Evolutionary conservation across 2,888 invertebrate species (phyloP).

Genomic region (Choreutis nemorana): DNA sequence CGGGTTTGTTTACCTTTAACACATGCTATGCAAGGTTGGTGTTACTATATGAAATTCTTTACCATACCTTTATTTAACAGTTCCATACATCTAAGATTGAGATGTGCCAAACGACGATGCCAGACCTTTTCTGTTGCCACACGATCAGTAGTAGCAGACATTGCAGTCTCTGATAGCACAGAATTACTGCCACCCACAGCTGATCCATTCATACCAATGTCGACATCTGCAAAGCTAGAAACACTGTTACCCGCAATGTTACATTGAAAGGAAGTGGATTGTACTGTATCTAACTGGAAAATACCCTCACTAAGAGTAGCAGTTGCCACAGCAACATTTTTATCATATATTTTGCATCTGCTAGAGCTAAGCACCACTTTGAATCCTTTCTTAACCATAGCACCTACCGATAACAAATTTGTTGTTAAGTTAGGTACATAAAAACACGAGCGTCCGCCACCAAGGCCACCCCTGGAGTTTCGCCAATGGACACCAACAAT

Average conservation of each 20-base stretch:
- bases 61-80: slow-evolving; percentile 10
- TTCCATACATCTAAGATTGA: slow-evolving; percentile 9
- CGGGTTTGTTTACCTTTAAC: slow-evolving; percentile 10
- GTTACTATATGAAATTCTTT: slow-evolving; percentile 8
- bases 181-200: no score
- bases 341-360: slow-evolving; percentile 8
- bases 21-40: slow-evolving; percentile 9
- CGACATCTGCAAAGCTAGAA: no score
- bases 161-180: no score
- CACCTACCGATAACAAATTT: slow-evolving; percentile 10
- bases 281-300: slow-evolving; percentile 9
- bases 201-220: no score
- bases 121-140: slow-evolving; percentile 6
- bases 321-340: slow-evolving; percentile 6
- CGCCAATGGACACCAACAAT: no score
- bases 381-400: slow-evolving; percentile 7
- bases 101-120: slow-evolving; percentile 11
- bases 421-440: slow-evolving; percentile 9
- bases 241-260: no score
- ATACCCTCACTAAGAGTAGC: slow-evolving; percentile 8
- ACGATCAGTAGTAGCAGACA: no score
- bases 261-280: no score
- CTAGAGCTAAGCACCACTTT: slow-evolving; percentile 5
- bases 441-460: no score
- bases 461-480: no score